Evolutionary conservation across 2,113 vertebrate species (phyloP).

Genomic region (Recurvirostra avosetta): DNA sequence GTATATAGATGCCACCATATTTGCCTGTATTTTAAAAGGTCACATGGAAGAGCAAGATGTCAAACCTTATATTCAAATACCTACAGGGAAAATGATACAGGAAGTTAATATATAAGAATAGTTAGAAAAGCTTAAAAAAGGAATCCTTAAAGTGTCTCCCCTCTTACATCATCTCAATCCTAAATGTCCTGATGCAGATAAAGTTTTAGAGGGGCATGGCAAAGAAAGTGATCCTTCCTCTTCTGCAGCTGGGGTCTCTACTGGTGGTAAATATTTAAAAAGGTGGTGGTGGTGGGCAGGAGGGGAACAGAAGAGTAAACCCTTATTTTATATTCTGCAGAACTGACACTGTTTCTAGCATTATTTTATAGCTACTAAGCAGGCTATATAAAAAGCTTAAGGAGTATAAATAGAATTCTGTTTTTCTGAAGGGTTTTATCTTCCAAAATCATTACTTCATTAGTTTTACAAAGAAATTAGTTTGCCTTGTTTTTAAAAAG

Average conservation of each 20-base stretch:
- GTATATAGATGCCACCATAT: background rate
- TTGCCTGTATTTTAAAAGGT: background rate
- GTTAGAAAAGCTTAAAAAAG: background rate
- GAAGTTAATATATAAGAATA: background rate
- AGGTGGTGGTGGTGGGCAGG: no score
- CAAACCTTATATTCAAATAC: background rate
- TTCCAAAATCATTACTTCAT: background rate
- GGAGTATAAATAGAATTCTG: background rate
- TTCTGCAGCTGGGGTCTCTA: background rate
- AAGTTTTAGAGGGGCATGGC: background rate
- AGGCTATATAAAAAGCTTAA: background rate
- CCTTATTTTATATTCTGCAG: background rate
- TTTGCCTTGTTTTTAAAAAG: background rate
- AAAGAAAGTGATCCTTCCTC: background rate
- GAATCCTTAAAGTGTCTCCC: background rate
- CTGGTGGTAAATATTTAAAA: background rate
- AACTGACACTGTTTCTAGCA: background rate
- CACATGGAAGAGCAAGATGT: background rate
- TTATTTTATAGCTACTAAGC: background rate
- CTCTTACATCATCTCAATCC: background rate
- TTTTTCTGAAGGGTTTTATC: background rate
- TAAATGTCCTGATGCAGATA: background rate
- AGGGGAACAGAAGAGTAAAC: background rate
- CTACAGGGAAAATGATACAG: background rate
- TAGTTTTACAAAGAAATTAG: background rate